These are phyloP conservation scores for Blomia tropicalis DNA, from an alignment of 2,888 invertebrate species.

Conservation along the genomic window DNA sequence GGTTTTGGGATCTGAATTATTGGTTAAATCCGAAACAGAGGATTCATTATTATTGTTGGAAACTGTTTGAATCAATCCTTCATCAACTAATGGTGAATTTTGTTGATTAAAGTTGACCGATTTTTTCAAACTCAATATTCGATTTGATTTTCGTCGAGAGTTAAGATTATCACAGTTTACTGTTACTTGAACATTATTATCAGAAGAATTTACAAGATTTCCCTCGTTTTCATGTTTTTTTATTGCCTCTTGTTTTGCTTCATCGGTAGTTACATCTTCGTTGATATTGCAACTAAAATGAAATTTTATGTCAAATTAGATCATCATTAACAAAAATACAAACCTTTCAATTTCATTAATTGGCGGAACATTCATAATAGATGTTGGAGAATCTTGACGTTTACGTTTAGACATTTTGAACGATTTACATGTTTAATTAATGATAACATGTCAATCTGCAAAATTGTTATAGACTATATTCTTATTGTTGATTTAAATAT, in stretches of 20 bases:
- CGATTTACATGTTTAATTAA: not conserved
- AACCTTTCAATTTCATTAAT: not conserved
- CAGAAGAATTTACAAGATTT: not conserved
- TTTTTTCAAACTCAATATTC: constrained; percentile 19
- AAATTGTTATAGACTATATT: too few species aligned
- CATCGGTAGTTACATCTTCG: not conserved
- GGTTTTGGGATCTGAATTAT: too few species aligned
- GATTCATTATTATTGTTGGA: not conserved
- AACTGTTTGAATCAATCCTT: not conserved
- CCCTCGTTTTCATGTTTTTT: not conserved
- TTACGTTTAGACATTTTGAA: constrained; percentile 6
- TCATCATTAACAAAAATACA: too few species aligned
- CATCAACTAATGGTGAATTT: not conserved
- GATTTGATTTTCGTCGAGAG: constrained; percentile 20
- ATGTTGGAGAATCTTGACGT: not conserved
- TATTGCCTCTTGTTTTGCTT: not conserved
- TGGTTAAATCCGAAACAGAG: not conserved
- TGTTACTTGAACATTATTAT: not conserved
- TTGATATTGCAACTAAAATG: not conserved
- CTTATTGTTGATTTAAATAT: too few species aligned
- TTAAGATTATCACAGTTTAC: not conserved
- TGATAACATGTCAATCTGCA: too few species aligned
- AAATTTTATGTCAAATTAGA: too few species aligned
- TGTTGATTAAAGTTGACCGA: not conserved
- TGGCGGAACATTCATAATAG: not conserved